These are phyloP conservation scores for Cynodonichthys magdalenae DNA, from an alignment of 2,797 vertebrate genomes.

Conservation along the genomic window DNA sequence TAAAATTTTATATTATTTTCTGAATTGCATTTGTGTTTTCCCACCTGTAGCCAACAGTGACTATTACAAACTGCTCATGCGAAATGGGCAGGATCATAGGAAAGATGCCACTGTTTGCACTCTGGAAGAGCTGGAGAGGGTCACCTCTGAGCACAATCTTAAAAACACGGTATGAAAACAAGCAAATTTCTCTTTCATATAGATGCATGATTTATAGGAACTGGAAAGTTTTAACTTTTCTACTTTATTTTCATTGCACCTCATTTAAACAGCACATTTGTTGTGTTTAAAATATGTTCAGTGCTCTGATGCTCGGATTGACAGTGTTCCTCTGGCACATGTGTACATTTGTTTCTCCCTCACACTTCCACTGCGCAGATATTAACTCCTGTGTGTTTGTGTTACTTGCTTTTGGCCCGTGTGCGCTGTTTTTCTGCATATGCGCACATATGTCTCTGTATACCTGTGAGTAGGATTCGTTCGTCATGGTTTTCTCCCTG, in stretches of 20 bases:
- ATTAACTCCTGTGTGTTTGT: conserved; percentile 55
- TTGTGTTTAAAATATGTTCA: conserved; percentile 5
- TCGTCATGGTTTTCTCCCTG: conserved; percentile 89
- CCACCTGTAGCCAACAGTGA: conserved; percentile 84
- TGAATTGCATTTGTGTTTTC: conserved; percentile 15
- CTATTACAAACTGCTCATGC: conserved; percentile 87
- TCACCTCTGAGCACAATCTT: conserved; percentile 88
- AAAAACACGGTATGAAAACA: conserved; percentile 86
- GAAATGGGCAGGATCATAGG: conserved; percentile 76
- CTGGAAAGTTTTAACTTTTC: background rate
- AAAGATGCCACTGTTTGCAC: conserved; percentile 77
- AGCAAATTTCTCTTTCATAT: background rate
- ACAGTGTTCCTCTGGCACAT: background rate
- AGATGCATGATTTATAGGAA: background rate
- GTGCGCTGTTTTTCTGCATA: conserved; percentile 40
- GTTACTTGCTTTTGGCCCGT: conserved; percentile 49
- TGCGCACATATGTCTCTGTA: conserved; percentile 35
- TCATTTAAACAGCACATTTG: background rate
- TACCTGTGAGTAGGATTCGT: conserved; percentile 82
- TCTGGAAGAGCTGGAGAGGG: conserved; percentile 85
- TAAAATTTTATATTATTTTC: background rate
- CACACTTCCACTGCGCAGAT: conserved; percentile 40
- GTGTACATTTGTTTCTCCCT: conserved; percentile 11
- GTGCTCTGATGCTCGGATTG: background rate
- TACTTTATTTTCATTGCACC: background rate